Percentiles rank a stretch among this genome's conserved stretches.
These are phyloP conservation scores for Todiramphus chloris DNA, from an alignment of 2,113 vertebrate genomes.

Conservation along the genomic window DNA sequence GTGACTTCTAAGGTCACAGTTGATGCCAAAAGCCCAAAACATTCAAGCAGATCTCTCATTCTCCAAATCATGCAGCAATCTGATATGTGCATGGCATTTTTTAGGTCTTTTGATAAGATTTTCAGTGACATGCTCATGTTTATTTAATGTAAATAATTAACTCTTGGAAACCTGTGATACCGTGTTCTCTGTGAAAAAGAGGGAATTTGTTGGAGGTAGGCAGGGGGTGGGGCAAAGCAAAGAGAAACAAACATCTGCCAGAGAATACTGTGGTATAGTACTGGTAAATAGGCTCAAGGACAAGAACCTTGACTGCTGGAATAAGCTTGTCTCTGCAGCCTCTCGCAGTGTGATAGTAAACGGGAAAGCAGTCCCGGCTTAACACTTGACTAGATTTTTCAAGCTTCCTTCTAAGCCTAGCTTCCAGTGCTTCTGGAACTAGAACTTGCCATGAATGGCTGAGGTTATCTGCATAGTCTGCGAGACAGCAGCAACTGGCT, in stretches of 20 bases:
- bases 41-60: neutral
- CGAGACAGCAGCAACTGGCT: neutral
- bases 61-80: neutral
- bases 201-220: neutral
- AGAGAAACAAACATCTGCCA: neutral
- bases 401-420: neutral
- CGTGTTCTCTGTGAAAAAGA: neutral
- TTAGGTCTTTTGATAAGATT: slow-evolving; percentile 1
- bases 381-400: neutral
- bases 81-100: neutral
- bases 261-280: neutral
- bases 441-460: neutral
- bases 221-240: neutral
- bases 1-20: neutral
- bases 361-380: neutral
- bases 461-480: neutral
- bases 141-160: slow-evolving; percentile 26
- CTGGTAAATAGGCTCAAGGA: neutral
- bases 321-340: neutral
- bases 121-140: slow-evolving; percentile 10
- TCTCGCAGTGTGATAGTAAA: neutral
- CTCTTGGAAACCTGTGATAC: neutral
- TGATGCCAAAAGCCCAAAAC: neutral
- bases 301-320: neutral
- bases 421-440: neutral